These are phyloP conservation scores for Acleris laterana DNA, from an alignment of 2,888 invertebrate genomes.

Conservation along the genomic window DNA sequence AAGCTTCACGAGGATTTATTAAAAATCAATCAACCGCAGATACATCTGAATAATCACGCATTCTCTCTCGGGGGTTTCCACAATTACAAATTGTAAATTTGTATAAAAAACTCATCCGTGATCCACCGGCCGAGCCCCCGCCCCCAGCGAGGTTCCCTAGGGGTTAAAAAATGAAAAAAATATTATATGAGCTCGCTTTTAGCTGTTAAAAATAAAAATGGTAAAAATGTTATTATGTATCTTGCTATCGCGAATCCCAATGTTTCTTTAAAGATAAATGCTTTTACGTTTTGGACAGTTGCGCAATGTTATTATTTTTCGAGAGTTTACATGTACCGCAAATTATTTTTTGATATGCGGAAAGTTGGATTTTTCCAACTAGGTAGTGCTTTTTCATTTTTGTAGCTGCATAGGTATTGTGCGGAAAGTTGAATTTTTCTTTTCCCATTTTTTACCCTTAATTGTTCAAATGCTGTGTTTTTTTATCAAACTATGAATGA, in stretches of 20 bases:
- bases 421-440: too few relatives aligned
- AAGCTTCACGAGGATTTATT: not conserved
- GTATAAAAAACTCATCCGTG: conserved; percentile 2
- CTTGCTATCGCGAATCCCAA: not conserved
- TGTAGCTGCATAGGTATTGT: too few relatives aligned
- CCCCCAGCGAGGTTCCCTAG: conserved; percentile 13
- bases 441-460: too few relatives aligned
- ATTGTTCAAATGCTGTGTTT: too few relatives aligned
- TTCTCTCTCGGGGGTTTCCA: not conserved
- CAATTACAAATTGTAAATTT: conserved; percentile 16
- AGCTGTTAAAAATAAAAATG: conserved; percentile 6
- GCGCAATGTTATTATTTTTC: too few relatives aligned
- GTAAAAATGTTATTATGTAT: conserved; percentile 3
- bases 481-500: too few relatives aligned
- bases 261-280: not conserved
- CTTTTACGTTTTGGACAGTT: too few relatives aligned
- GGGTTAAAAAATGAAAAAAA: conserved; percentile 11
- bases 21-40: conserved; percentile 3
- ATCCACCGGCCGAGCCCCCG: not conserved
- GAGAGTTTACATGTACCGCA: too few relatives aligned
- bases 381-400: too few relatives aligned
- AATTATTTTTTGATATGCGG: too few relatives aligned
- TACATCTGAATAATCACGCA: not conserved
- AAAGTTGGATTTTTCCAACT: too few relatives aligned
- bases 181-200: conserved; percentile 1